phyloP scores from a whole-genome alignment of 2,888 invertebrate species.

The Coenonympha glycerion region DNA sequence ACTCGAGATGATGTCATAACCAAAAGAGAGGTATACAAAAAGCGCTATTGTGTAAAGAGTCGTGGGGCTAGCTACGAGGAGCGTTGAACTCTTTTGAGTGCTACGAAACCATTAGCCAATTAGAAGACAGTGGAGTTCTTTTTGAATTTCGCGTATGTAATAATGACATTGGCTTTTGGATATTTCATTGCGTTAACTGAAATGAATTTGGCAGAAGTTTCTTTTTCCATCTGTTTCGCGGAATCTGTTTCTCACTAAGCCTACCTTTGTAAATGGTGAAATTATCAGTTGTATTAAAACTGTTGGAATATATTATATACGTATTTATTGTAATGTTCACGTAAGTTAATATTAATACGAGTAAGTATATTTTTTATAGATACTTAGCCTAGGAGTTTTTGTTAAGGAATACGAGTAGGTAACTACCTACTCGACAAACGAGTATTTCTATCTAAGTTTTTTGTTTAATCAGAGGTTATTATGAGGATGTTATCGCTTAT shows the following conservation, averaged over 20 bases:
- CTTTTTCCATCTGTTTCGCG: too few relatives aligned
- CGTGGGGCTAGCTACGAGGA: slow-evolving; percentile 68
- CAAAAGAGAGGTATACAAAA: slow-evolving; percentile 68
- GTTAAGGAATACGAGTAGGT: not conserved
- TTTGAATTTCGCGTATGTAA: slow-evolving; percentile 12
- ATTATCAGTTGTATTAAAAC: too few relatives aligned
- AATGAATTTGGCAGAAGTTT: too few relatives aligned
- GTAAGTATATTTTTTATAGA: too few relatives aligned
- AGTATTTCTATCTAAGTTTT: slow-evolving; percentile 3
- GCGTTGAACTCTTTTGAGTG: slow-evolving; percentile 71
- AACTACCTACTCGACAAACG: not conserved
- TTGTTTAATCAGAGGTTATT: slow-evolving; percentile 11
- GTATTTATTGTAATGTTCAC: too few relatives aligned
- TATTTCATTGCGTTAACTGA: not conserved
- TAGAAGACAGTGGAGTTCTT: slow-evolving; percentile 50
- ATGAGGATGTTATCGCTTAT: slow-evolving; percentile 8
- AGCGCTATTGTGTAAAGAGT: slow-evolving; percentile 68
- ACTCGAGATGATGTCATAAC: slow-evolving; percentile 66
- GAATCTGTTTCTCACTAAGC: too few relatives aligned
- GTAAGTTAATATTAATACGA: too few relatives aligned
- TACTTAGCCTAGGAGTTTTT: not conserved
- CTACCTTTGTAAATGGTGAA: too few relatives aligned
- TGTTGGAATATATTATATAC: too few relatives aligned
- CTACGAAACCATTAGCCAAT: slow-evolving; percentile 66
- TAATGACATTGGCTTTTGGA: not conserved